Base-by-base conservation (phyloP, 1,140 invertebrate species). In the Drosophila saltans region DNA sequence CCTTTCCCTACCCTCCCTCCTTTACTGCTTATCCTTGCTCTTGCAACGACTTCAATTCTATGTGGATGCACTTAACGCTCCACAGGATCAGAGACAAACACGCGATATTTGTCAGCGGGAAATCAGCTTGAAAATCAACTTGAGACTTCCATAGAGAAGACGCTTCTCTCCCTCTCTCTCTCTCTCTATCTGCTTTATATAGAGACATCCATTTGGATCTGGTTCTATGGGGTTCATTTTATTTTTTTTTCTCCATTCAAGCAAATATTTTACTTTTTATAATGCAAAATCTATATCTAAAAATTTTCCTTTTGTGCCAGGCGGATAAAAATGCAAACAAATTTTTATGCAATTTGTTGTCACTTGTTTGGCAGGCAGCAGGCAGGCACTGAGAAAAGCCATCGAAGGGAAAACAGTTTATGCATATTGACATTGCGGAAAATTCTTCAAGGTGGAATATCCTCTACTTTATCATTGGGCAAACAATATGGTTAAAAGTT, bases 41-140 rank as follows among this genome's bases (percentile, higher is more conserved):
- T 36, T 36, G 33, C 33, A 36, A 36, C 33, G 33, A 21, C 16
- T 21, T 48, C 45, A 48, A 48, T 21, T 48, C 45, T 21, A 48
- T 48, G 45, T 61, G 75, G 48, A 80, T 89, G 85, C 84, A 89
- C 80, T 89, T 89, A 81, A 84, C 85, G 85, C 84, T 89, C 78
- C 74, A 66, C 41, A 60, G 84, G 84, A 84, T 90, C 80, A 79
- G 86, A 67, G 78, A 84, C 81, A 90, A 89, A 89, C 81, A 89
- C 84, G 78, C 84, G 75, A 89, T 89, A 89, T 89, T 89, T 89
- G 84, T 89, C 80, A 80, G 84, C 56, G 84, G 71, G 83, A 88
- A 86, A 88, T 86, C 83, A 86, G 76, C 83, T 88, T 68, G 75
- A 83, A 89, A 89, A 86, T 80, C 69, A 78, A 76, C 58, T 66